Conservation (phyloP, 2,888 invertebrate species). For the Cloeon dipterum region DNA sequence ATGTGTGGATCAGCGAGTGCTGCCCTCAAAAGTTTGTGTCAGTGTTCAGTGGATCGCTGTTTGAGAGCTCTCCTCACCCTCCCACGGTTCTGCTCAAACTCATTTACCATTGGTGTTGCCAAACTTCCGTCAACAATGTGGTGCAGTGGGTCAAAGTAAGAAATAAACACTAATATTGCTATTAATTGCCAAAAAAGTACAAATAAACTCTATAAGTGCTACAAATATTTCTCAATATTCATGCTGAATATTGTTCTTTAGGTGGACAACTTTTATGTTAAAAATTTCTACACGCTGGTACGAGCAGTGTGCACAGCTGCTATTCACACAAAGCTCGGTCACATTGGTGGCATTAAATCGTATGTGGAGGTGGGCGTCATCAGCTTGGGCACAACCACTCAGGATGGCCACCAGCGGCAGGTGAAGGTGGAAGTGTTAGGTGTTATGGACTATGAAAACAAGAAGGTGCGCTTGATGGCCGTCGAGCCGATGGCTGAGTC, state of each 20-base stretch:
- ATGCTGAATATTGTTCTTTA: background rate
- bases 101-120: conserved; percentile 79
- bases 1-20: conserved; percentile 78
- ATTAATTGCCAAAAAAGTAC: too few relatives aligned
- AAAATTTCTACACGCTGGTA: conserved; percentile 41
- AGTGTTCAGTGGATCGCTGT: conserved; percentile 67
- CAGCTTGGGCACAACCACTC: conserved; percentile 65
- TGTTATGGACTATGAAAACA: conserved; percentile 48
- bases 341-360: conserved; percentile 46
- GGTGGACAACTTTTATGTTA: conserved; percentile 36
- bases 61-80: conserved; percentile 65
- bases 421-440: conserved; percentile 55
- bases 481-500: conserved; percentile 50
- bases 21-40: conserved; percentile 69
- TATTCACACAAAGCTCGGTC: conserved; percentile 48
- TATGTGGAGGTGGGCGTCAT: conserved; percentile 65
- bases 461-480: conserved; percentile 50
- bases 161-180: too few relatives aligned
- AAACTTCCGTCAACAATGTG: conserved; percentile 71
- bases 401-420: conserved; percentile 42
- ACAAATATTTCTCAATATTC: too few relatives aligned
- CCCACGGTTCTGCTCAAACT: conserved; percentile 63
- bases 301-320: conserved; percentile 60
- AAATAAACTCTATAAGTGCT: too few relatives aligned
- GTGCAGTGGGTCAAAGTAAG: conserved; percentile 64